A percentile compares a stretch with the other conserved stretches of the same genome.
Conservation (phyloP, 2,113 vertebrate species). For the Nothobranchius kuhntae region DNA sequence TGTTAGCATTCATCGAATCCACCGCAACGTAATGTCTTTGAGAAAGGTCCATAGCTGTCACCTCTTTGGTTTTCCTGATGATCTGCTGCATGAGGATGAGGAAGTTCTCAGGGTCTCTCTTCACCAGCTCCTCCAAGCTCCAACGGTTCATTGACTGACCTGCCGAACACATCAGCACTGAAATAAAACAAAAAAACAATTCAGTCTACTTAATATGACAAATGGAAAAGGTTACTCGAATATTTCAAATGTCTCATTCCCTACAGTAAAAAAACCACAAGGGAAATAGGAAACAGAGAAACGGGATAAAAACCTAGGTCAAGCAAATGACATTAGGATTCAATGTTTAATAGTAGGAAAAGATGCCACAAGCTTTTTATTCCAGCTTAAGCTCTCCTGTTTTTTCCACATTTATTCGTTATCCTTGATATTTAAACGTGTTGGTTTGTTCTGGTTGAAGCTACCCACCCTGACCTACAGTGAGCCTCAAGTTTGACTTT, state of each 20-base stretch:
- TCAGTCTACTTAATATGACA: neutral
- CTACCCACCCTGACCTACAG: too few relatives aligned
- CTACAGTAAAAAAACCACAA: neutral
- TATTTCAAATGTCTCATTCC: neutral
- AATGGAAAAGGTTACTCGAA: neutral
- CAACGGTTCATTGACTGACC: conserved; percentile 96
- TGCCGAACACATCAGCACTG: conserved; percentile 71
- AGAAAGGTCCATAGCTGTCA: conserved; percentile 45
- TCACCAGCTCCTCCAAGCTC: conserved; percentile 95
- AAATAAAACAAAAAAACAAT: conserved; percentile 9
- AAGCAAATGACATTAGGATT: too few relatives aligned
- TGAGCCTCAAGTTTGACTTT: too few relatives aligned
- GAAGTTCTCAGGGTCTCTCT: conserved; percentile 89
- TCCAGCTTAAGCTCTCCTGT: too few relatives aligned
- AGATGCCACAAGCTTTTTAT: too few relatives aligned
- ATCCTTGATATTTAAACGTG: too few relatives aligned
- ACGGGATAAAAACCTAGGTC: too few relatives aligned
- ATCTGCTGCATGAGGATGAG: conserved; percentile 95
- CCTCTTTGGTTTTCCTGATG: conserved; percentile 88
- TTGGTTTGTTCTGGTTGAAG: too few relatives aligned
- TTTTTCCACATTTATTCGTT: too few relatives aligned
- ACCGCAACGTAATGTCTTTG: neutral
- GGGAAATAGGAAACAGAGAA: too few relatives aligned
- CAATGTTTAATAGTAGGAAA: too few relatives aligned
- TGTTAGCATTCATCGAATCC: neutral